A percentile compares a stretch with the other conserved stretches of the same genome.
Conservation (phyloP, 2,888 invertebrate species). For the Hyposoter didymator region DNA sequence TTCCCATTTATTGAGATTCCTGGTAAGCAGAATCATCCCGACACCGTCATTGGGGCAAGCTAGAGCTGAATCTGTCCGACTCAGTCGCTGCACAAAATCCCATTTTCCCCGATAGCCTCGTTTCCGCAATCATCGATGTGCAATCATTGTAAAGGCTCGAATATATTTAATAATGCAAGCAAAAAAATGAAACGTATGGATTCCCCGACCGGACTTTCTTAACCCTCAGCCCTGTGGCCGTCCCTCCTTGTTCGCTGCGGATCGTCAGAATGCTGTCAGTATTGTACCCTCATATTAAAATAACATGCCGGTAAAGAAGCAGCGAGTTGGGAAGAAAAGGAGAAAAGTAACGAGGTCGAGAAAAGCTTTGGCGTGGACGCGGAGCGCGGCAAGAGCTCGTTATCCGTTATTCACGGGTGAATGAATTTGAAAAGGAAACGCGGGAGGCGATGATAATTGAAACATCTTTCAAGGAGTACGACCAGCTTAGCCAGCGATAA, state of each 20-base stretch:
- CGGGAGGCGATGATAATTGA: slow-evolving; percentile 55
- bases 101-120: no score
- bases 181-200: not conserved
- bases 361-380: slow-evolving; percentile 7
- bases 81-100: no score
- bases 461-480: slow-evolving; percentile 34
- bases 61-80: no score
- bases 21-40: no score
- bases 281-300: slow-evolving; percentile 25
- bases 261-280: not conserved
- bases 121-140: no score
- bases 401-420: slow-evolving; percentile 53
- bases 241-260: not conserved
- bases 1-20: no score
- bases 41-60: no score
- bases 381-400: slow-evolving; percentile 26
- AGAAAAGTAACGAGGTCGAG: slow-evolving; percentile 47
- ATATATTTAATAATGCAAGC: not conserved
- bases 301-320: slow-evolving; percentile 10
- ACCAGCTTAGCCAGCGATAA: not conserved
- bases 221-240: not conserved
- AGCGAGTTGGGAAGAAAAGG: slow-evolving; percentile 8
- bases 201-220: not conserved
- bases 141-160: not conserved
- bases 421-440: slow-evolving; percentile 53